Evolutionary conservation across 2,888 invertebrate genomes (phyloP).

Genomic region (Macaria notata): DNA sequence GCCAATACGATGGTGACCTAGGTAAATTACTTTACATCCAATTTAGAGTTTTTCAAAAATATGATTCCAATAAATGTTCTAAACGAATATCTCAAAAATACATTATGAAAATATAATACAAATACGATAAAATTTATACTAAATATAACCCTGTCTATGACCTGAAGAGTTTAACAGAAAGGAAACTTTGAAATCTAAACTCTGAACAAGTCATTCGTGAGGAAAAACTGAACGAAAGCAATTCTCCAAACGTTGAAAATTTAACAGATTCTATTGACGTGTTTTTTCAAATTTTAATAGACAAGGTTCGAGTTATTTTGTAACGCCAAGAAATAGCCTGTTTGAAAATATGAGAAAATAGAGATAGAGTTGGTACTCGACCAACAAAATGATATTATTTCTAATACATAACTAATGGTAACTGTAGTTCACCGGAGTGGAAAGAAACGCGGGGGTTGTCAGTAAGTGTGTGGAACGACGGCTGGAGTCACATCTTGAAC

Average conservation of each 20-base stretch:
- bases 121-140: slow-evolving; percentile 82
- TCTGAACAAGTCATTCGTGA: slow-evolving; percentile 74
- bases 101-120: slow-evolving; percentile 82
- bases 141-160: slow-evolving; percentile 83
- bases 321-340: slow-evolving; percentile 63
- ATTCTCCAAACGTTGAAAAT: slow-evolving; percentile 22
- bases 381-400: slow-evolving; percentile 26
- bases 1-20: slow-evolving; percentile 69
- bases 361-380: slow-evolving; percentile 5
- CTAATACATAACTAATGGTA: slow-evolving; percentile 33
- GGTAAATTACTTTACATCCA: slow-evolving; percentile 71
- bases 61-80: slow-evolving; percentile 79
- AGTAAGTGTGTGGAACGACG: slow-evolving; percentile 8
- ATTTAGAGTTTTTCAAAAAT: slow-evolving; percentile 80
- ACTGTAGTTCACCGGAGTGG: slow-evolving; percentile 23
- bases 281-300: slow-evolving; percentile 45
- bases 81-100: slow-evolving; percentile 82
- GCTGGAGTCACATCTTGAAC: slow-evolving; percentile 65
- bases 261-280: slow-evolving; percentile 18
- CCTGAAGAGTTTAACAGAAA: slow-evolving; percentile 79
- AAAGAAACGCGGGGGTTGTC: slow-evolving; percentile 9
- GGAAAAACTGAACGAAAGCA: slow-evolving; percentile 43
- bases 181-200: slow-evolving; percentile 64
- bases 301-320: slow-evolving; percentile 67
- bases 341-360: slow-evolving; percentile 40